Conservation (phyloP, 2,888 invertebrate genomes). For the Athalia cordata region DNA sequence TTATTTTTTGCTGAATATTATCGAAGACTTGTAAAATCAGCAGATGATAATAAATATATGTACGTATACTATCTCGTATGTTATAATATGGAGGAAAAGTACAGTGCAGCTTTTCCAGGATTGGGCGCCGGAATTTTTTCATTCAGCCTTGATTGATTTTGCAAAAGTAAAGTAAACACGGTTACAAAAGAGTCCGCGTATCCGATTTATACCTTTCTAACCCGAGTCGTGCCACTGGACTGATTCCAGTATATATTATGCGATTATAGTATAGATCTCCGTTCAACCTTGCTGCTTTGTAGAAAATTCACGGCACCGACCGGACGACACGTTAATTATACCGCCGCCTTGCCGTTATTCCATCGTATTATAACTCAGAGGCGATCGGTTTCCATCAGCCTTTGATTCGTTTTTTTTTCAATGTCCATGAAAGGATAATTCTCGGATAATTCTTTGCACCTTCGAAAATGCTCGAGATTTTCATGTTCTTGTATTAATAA, state of each 20-base stretch:
- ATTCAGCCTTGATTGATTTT: slow-evolving; percentile 55
- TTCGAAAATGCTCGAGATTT: too few species aligned
- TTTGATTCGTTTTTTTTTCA: background rate
- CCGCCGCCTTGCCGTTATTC: slow-evolving; percentile 33
- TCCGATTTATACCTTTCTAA: slow-evolving; percentile 56
- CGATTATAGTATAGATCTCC: slow-evolving; percentile 60
- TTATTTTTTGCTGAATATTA: too few species aligned
- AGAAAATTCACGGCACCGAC: slow-evolving; percentile 41
- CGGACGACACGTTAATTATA: slow-evolving; percentile 57
- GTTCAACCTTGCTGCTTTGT: slow-evolving; percentile 59
- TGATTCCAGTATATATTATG: slow-evolving; percentile 61
- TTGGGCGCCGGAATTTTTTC: slow-evolving; percentile 37
- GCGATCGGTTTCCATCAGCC: slow-evolving; percentile 18
- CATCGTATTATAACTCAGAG: slow-evolving; percentile 8
- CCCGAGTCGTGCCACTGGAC: slow-evolving; percentile 60
- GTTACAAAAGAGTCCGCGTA: slow-evolving; percentile 43
- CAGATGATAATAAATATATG: background rate
- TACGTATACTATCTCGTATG: background rate
- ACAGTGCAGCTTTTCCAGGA: slow-evolving; percentile 9
- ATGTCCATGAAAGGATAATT: too few species aligned
- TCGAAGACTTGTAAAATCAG: too few species aligned
- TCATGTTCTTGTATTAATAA: too few species aligned
- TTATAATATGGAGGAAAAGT: slow-evolving; percentile 33
- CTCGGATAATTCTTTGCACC: too few species aligned
- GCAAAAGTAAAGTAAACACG: slow-evolving; percentile 56